phyloP scores from a whole-genome alignment of 2,888 invertebrate species.

The Rhimphoctona megacephalus region DNA sequence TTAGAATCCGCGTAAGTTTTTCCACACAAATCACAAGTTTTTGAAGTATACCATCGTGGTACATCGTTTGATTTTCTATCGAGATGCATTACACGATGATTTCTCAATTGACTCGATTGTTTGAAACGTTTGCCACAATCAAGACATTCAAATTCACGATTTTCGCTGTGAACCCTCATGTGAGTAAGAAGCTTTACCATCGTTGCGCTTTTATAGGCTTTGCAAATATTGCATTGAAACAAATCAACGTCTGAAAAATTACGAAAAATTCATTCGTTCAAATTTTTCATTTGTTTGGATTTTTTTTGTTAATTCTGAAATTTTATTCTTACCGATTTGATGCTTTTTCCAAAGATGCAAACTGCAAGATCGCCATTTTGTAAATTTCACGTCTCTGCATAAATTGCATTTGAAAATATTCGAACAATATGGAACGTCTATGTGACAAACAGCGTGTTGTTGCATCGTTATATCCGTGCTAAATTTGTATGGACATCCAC shows the following conservation, averaged over 20 bases:
- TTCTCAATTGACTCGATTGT: slow-evolving; percentile 87
- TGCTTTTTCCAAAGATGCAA: slow-evolving; percentile 90
- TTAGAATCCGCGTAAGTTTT: slow-evolving; percentile 90
- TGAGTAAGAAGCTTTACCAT: slow-evolving; percentile 88
- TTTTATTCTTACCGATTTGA: slow-evolving; percentile 83
- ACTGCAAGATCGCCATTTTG: slow-evolving; percentile 89
- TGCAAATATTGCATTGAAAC: slow-evolving; percentile 87
- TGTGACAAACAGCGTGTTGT: slow-evolving; percentile 86
- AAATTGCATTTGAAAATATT: slow-evolving; percentile 86
- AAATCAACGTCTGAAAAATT: slow-evolving; percentile 86
- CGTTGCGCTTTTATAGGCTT: slow-evolving; percentile 86
- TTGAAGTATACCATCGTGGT: slow-evolving; percentile 87
- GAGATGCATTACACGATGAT: slow-evolving; percentile 87
- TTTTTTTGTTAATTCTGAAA: neutral
- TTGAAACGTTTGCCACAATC: slow-evolving; percentile 88
- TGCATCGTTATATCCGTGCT: slow-evolving; percentile 81
- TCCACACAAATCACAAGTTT: slow-evolving; percentile 89
- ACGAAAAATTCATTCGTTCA: slow-evolving; percentile 24
- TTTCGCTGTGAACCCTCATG: slow-evolving; percentile 87
- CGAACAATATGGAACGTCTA: slow-evolving; percentile 74
- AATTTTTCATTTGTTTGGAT: neutral
- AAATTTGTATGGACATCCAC: slow-evolving; percentile 87
- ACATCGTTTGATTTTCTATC: slow-evolving; percentile 82
- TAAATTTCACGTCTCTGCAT: slow-evolving; percentile 85
- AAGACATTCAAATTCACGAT: slow-evolving; percentile 85